These are phyloP conservation scores for Botia kubotai DNA, from an alignment of 2,797 vertebrate genomes.

Conservation along the genomic window DNA sequence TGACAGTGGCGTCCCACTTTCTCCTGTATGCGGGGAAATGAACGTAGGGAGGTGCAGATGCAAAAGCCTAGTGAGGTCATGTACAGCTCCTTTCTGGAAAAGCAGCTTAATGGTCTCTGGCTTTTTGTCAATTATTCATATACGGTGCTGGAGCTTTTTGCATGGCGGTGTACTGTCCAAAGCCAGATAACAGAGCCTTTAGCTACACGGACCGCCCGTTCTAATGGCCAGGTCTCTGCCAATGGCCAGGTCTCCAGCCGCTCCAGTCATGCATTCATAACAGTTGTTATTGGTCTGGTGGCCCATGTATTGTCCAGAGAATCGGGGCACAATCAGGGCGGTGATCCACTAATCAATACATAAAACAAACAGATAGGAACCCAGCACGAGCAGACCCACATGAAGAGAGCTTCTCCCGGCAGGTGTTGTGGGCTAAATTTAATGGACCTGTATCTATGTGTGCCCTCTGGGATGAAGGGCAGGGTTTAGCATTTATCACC, in stretches of 20 bases:
- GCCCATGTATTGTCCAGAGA: constrained; percentile 18
- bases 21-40: not conserved
- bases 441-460: constrained; percentile 67
- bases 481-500: constrained; percentile 62
- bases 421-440: constrained; percentile 71
- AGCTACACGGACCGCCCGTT: constrained; percentile 53
- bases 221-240: constrained; percentile 64
- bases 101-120: constrained; percentile 73
- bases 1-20: not conserved
- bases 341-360: constrained; percentile 38
- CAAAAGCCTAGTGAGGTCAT: constrained; percentile 50
- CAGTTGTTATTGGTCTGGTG: constrained; percentile 72
- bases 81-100: constrained; percentile 62
- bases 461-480: constrained; percentile 59
- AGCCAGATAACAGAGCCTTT: constrained; percentile 48
- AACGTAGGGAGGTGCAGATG: constrained; percentile 58
- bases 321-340: not conserved
- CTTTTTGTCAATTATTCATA: constrained; percentile 79
- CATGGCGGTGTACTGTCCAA: constrained; percentile 68
- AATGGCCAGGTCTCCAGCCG: too few relatives aligned
- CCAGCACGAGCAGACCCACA: constrained; percentile 27
- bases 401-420: constrained; percentile 60
- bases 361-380: constrained; percentile 62
- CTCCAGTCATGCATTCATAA: constrained; percentile 62
- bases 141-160: constrained; percentile 63